phyloP scores from a whole-genome alignment of 2,113 vertebrate species.

The Clarias magur region DNA sequence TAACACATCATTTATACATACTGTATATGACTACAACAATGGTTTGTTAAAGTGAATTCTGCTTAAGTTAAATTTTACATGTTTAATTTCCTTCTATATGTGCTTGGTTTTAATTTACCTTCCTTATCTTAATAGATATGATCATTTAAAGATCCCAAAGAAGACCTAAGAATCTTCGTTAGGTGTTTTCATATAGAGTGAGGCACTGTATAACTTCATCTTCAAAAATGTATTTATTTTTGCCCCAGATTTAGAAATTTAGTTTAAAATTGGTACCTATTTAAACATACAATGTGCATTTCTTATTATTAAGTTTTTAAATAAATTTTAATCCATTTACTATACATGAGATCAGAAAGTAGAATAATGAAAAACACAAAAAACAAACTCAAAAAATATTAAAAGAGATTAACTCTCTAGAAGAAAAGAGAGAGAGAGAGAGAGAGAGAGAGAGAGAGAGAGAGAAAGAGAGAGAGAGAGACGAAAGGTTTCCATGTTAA shows the following conservation, averaged over 20 bases:
- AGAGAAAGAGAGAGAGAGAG: not conserved
- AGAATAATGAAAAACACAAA: not conserved
- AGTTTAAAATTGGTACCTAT: not conserved
- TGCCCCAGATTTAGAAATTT: not conserved
- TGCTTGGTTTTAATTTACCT: not conserved
- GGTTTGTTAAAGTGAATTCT: not conserved
- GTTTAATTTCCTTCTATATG: not conserved
- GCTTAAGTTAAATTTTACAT: not conserved
- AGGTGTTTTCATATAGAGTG: not conserved
- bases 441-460: not conserved
- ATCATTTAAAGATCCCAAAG: not conserved
- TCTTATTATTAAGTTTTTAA: not conserved
- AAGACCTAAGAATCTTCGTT: not conserved
- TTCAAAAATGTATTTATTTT: not conserved
- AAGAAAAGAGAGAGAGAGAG: not conserved
- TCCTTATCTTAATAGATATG: not conserved
- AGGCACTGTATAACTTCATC: not conserved
- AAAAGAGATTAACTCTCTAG: not conserved
- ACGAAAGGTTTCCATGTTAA: not conserved
- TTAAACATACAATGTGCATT: not conserved
- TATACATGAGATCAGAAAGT: not conserved
- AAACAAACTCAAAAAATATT: not conserved
- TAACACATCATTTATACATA: not conserved
- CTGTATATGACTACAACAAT: not conserved
- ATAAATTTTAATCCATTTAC: not conserved